A percentile compares a stretch with the other conserved stretches of the same genome.
These are phyloP conservation scores for Drosophila stalkeri DNA, from an alignment of 2,888 invertebrate species.

Conservation along the genomic window DNA sequence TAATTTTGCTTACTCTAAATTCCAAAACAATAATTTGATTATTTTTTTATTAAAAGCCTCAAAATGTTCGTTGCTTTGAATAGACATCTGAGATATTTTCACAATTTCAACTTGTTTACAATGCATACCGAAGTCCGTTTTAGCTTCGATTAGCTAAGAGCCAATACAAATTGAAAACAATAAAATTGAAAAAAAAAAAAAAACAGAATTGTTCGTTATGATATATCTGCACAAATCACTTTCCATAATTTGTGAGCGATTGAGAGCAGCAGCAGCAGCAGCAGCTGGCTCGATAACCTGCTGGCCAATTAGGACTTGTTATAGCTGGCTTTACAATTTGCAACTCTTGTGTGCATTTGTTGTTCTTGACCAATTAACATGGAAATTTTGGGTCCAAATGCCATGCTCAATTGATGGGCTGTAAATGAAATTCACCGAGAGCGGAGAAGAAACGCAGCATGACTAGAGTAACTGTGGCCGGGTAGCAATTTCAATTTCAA, in stretches of 20 bases:
- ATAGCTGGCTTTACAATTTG: slow-evolving; percentile 54
- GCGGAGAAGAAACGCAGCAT: slow-evolving; percentile 19
- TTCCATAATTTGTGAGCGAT: slow-evolving; percentile 27
- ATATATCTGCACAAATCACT: slow-evolving; percentile 10
- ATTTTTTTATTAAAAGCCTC: too few species aligned
- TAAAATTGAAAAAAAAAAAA: background rate
- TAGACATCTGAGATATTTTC: background rate
- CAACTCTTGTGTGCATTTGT: slow-evolving; percentile 48
- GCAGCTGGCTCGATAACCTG: slow-evolving; percentile 34
- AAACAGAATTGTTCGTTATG: background rate
- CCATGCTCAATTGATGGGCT: slow-evolving; percentile 60
- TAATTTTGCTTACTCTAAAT: too few species aligned
- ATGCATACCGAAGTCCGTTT: background rate
- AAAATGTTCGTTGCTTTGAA: background rate
- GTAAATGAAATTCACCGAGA: slow-evolving; percentile 68
- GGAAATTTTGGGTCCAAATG: slow-evolving; percentile 56
- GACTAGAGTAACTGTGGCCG: background rate
- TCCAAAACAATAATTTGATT: too few species aligned
- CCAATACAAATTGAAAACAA: background rate
- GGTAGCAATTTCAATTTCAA: slow-evolving; percentile 22
- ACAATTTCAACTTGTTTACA: background rate
- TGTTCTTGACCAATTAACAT: slow-evolving; percentile 72
- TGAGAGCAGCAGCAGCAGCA: slow-evolving; percentile 12
- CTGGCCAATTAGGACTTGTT: slow-evolving; percentile 44
- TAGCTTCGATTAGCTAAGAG: background rate